phyloP scores from a whole-genome alignment of 1,140 invertebrate genomes.

The Diorhabda elongata region DNA sequence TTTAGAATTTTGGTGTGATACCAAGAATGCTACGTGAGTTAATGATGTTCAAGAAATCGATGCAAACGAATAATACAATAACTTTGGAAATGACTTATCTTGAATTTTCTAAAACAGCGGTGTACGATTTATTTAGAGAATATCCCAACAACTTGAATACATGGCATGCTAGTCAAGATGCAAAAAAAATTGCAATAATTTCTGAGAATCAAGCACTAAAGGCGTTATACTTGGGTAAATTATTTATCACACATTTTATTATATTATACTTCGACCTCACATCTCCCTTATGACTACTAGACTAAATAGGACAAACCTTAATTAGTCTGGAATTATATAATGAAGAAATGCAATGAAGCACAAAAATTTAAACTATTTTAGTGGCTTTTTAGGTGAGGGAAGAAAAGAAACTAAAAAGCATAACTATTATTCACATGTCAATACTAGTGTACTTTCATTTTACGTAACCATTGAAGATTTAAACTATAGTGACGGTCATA shows the following conservation, averaged over 20 bases:
- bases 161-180: constrained; percentile 19
- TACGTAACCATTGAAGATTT: constrained; percentile 28
- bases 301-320: too few species aligned
- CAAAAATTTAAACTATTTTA: too few species aligned
- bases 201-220: constrained; percentile 29
- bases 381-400: constrained; percentile 33
- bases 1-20: constrained; percentile 36
- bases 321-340: too few species aligned
- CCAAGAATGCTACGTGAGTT: constrained; percentile 32
- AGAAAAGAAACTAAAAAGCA: constrained; percentile 29
- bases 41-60: constrained; percentile 24
- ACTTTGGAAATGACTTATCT: constrained; percentile 35
- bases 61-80: constrained; percentile 31
- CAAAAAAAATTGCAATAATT: constrained; percentile 20
- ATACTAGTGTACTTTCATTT: constrained; percentile 34
- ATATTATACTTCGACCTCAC: too few species aligned
- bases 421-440: constrained; percentile 31
- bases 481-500: constrained; percentile 28
- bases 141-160: constrained; percentile 19
- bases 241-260: too few species aligned
- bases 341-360: too few species aligned
- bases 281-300: too few species aligned
- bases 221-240: constrained; percentile 32
- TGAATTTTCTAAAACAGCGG: constrained; percentile 32
- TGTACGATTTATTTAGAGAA: constrained; percentile 32